These are phyloP conservation scores for Drosophila pectinifera DNA, from an alignment of 1,140 invertebrate species.

Conservation along the genomic window DNA sequence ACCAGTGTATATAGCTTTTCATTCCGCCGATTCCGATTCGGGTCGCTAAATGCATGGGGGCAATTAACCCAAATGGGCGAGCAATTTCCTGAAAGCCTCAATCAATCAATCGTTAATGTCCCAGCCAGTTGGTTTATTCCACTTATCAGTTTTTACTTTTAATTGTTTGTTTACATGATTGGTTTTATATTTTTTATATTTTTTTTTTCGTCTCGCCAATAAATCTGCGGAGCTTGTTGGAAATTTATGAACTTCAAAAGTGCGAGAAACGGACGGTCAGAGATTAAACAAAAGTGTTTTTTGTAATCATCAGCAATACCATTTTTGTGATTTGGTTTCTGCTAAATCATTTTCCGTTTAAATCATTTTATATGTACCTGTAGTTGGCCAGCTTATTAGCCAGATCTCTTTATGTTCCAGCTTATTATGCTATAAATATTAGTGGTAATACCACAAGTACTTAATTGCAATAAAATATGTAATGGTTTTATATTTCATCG, in stretches of 20 bases:
- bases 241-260: slow-evolving; percentile 22
- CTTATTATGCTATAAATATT: too few species aligned
- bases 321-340: too few species aligned
- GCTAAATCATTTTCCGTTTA: too few species aligned
- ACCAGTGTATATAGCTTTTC: background rate
- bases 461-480: too few species aligned
- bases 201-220: slow-evolving; percentile 1
- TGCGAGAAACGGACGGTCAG: slow-evolving; percentile 25
- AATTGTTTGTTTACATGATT: slow-evolving; percentile 21
- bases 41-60: slow-evolving; percentile 40
- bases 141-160: slow-evolving; percentile 41
- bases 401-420: too few species aligned
- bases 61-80: slow-evolving; percentile 37
- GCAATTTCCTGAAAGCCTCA: slow-evolving; percentile 18
- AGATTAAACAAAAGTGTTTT: background rate
- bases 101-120: slow-evolving; percentile 50
- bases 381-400: too few species aligned
- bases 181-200: slow-evolving; percentile 13
- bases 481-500: too few species aligned
- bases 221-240: slow-evolving; percentile 5
- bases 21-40: slow-evolving; percentile 7
- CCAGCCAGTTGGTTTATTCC: slow-evolving; percentile 42
- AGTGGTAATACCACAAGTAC: too few species aligned
- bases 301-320: too few species aligned
- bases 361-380: too few species aligned